phyloP scores from a whole-genome alignment of 2,797 vertebrate genomes.

The Oryzias dopingdopingensis region DNA sequence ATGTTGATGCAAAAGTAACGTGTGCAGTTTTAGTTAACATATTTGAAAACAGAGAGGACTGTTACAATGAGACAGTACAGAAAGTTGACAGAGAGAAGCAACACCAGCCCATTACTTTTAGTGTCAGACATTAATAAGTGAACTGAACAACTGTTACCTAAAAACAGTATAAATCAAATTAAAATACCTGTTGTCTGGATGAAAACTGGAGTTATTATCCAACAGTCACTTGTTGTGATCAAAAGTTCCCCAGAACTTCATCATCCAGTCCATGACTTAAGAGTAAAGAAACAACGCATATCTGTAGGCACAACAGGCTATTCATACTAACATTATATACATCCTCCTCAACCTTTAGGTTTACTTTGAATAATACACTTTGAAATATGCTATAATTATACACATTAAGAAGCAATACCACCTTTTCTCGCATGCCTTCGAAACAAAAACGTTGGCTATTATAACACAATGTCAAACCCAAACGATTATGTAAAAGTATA shows the following conservation, averaged over 20 bases:
- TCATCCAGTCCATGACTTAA: conserved; percentile 29
- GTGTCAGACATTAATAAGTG: conserved; percentile 41
- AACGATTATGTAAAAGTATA: conserved; percentile 48
- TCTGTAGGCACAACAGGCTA: conserved; percentile 70
- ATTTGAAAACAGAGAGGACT: conserved; percentile 44
- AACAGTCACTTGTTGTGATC: conserved; percentile 38
- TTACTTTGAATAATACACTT: conserved; percentile 20
- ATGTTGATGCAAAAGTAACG: conserved; percentile 36
- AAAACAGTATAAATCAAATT: conserved; percentile 10
- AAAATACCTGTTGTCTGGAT: no score
- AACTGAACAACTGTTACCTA: conserved; percentile 23
- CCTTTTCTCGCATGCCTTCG: conserved; percentile 24
- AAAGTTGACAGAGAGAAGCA: conserved; percentile 30
- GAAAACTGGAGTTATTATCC: conserved; percentile 20
- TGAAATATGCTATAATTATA: conserved; percentile 30
- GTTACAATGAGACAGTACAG: conserved; percentile 54
- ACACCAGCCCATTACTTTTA: conserved; percentile 33
- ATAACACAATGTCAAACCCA: conserved; percentile 49
- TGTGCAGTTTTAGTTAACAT: conserved; percentile 38
- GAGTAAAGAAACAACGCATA: conserved; percentile 44
- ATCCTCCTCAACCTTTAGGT: conserved; percentile 53
- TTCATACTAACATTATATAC: conserved; percentile 68
- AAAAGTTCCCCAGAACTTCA: conserved; percentile 27
- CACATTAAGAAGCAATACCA: conserved; percentile 31
- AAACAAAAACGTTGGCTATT: conserved; percentile 35